These are phyloP conservation scores for Drosophila parvula DNA, from an alignment of 1,140 invertebrate species.

Conservation along the genomic window DNA sequence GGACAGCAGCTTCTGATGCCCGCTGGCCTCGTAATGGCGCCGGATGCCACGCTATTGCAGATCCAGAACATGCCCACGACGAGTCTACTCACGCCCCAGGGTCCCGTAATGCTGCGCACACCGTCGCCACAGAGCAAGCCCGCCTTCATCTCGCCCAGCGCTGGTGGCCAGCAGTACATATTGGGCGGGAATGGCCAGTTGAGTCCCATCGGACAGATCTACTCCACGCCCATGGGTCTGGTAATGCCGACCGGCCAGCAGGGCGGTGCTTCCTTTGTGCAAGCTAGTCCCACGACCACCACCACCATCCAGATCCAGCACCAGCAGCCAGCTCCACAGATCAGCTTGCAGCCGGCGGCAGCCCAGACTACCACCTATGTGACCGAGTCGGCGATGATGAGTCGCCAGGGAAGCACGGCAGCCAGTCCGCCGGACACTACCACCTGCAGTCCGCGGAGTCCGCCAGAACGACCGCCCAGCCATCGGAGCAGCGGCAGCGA, in stretches of 20 bases:
- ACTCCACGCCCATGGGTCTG: conserved; percentile 91
- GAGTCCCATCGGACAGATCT: conserved; percentile 89
- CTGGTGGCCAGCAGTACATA: conserved; percentile 88
- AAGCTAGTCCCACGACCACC: conserved; percentile 85
- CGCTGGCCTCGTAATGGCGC: conserved; percentile 90
- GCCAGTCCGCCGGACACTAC: conserved; percentile 90
- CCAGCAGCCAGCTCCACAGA: conserved; percentile 78
- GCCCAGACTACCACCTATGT: conserved; percentile 67
- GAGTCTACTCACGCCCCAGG: conserved; percentile 83
- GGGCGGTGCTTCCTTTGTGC: conserved; percentile 86
- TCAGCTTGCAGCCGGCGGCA: conserved; percentile 43
- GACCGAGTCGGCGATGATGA: conserved; percentile 62
- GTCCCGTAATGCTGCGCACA: conserved; percentile 90
- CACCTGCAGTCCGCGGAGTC: conserved; percentile 88
- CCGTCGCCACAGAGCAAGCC: conserved; percentile 90
- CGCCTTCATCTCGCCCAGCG: conserved; percentile 90
- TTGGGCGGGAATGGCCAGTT: conserved; percentile 89
- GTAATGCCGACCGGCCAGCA: conserved; percentile 86
- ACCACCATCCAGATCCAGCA: conserved; percentile 85
- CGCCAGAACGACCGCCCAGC: conserved; percentile 77
- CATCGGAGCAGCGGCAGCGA: conserved; percentile 83
- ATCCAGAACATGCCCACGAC: conserved; percentile 89
- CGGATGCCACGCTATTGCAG: conserved; percentile 89
- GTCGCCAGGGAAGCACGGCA: conserved; percentile 79
- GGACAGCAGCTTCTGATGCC: conserved; percentile 93